phyloP scores from a whole-genome alignment of 2,113 vertebrate genomes.

The Myotis brandtii region DNA sequence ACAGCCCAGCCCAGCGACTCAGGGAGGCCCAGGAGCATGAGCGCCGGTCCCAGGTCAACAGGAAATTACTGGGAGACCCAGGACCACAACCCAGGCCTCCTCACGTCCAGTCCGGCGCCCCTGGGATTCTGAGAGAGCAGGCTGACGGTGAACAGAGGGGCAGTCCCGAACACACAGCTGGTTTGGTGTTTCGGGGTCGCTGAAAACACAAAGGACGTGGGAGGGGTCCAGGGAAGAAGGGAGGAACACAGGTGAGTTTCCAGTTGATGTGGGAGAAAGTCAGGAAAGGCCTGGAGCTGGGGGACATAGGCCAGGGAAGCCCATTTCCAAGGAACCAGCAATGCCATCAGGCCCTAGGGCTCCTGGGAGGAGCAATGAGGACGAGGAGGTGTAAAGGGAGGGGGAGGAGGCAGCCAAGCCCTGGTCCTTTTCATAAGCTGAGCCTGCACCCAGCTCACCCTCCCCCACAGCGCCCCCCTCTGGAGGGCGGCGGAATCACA shows the following conservation, averaged over 20 bases:
- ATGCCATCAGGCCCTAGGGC: background rate
- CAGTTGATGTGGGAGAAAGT: background rate
- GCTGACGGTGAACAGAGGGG: background rate
- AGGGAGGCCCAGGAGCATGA: background rate
- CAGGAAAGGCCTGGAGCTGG: background rate
- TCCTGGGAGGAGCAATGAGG: background rate
- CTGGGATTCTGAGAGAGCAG: background rate
- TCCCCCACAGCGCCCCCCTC: background rate
- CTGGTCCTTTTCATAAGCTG: fast-evolving
- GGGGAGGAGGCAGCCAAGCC: background rate
- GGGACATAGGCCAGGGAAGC: background rate
- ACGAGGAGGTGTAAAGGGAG: background rate
- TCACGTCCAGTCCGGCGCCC: background rate
- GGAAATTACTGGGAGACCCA: background rate
- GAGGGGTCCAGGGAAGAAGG: fast-evolving
- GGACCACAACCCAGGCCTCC: background rate
- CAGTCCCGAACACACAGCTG: background rate
- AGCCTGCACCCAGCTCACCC: fast-evolving
- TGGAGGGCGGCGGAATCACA: fast-evolving
- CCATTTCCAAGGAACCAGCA: background rate
- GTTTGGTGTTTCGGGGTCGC: background rate
- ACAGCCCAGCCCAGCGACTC: background rate
- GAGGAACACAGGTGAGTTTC: background rate
- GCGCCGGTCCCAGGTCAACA: fast-evolving
- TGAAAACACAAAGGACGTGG: background rate